Conservation (phyloP, 2,113 vertebrate genomes). For the Zosterops japonicus region DNA sequence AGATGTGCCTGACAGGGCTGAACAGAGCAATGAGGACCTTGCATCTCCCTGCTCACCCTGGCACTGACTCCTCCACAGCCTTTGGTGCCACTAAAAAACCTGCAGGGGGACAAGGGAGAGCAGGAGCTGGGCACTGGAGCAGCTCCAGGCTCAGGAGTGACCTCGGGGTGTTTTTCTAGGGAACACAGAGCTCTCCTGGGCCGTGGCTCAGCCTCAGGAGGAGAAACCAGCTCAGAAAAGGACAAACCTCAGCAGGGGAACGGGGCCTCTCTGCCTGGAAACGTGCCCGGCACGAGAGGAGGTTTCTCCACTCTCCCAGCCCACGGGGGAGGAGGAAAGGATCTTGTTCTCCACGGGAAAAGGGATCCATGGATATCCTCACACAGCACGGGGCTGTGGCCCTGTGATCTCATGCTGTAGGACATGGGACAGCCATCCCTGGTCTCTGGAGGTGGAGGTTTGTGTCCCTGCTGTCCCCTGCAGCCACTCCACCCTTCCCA, state of each 20-base stretch:
- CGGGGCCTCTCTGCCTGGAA: neutral
- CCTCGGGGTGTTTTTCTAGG: neutral
- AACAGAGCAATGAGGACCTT: neutral
- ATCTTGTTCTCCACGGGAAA: neutral
- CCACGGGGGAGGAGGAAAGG: neutral
- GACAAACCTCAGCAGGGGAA: neutral
- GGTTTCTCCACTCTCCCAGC: slow-evolving; percentile 9
- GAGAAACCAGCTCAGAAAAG: slow-evolving; percentile 19
- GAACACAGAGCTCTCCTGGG: neutral
- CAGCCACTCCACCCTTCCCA: neutral
- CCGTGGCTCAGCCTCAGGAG: neutral
- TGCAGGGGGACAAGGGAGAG: neutral
- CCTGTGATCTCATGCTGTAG: fast-evolving
- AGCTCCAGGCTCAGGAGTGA: neutral
- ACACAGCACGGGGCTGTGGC: neutral
- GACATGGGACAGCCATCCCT: neutral
- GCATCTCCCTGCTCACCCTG: neutral
- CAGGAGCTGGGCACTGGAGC: neutral
- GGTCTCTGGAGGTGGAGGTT: neutral
- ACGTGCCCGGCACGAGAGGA: neutral
- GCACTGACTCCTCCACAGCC: neutral
- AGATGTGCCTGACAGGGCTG: neutral
- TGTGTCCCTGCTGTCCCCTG: neutral
- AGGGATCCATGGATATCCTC: neutral
- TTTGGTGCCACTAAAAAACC: neutral